These are phyloP conservation scores for Dromaius novaehollandiae DNA, from an alignment of 2,113 vertebrate species.

Conservation along the genomic window DNA sequence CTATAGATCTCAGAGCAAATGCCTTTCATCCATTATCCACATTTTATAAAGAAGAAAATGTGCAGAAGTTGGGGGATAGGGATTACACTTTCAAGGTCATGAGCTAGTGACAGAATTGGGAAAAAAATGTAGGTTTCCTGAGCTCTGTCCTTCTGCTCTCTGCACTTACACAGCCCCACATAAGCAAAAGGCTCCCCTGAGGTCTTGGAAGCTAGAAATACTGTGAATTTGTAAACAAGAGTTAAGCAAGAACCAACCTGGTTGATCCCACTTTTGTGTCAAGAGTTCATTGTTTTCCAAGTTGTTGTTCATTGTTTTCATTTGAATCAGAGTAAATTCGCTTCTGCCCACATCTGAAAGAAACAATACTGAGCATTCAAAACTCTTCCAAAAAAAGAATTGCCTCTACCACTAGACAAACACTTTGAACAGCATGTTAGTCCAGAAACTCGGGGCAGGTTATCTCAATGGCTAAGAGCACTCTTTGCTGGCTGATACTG, in stretches of 20 bases:
- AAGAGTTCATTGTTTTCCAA: not conserved
- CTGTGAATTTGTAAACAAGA: not conserved
- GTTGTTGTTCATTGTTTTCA: slow-evolving; percentile 33
- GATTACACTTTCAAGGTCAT: not conserved
- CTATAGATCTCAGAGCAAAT: not conserved
- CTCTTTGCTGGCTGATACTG: not conserved
- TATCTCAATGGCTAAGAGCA: not conserved
- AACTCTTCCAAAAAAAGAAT: not conserved
- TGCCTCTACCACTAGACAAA: not conserved
- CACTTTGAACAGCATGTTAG: not conserved
- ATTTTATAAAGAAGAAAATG: not conserved
- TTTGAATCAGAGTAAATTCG: not conserved
- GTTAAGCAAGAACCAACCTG: not conserved
- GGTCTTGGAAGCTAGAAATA: not conserved
- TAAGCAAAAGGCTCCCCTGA: not conserved
- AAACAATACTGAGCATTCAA: not conserved
- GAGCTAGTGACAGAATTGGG: not conserved
- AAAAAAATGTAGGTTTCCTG: not conserved
- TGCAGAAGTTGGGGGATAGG: not conserved
- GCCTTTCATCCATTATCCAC: not conserved
- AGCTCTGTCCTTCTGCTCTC: not conserved
- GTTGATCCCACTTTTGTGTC: not conserved
- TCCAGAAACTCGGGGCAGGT: not conserved
- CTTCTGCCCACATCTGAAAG: not conserved
- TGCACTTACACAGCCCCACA: not conserved